These are phyloP conservation scores for Eufriesea mexicana DNA, from an alignment of 1,140 invertebrate genomes.

Conservation along the genomic window DNA sequence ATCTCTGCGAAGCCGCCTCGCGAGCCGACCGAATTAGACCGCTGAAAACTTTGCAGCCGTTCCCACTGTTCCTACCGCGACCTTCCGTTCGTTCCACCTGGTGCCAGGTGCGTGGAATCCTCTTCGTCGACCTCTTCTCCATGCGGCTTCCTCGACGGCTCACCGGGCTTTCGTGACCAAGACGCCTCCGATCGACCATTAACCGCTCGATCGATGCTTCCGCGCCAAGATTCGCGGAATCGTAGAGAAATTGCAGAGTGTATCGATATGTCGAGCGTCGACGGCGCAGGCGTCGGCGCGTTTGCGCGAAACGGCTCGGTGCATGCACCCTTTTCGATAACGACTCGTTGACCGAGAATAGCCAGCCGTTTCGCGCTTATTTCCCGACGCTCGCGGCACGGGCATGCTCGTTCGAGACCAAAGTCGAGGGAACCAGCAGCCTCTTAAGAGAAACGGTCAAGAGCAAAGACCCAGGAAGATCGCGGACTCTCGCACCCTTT, in stretches of 20 bases:
- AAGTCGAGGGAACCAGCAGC: neutral
- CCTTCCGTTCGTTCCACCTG: slow-evolving; percentile 36
- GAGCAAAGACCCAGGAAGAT: slow-evolving; percentile 77
- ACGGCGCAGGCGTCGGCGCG: neutral
- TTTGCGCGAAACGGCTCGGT: neutral
- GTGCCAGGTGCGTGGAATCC: slow-evolving; percentile 1
- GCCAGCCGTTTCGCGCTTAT: neutral
- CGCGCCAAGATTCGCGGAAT: too few relatives aligned
- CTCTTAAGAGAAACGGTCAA: slow-evolving; percentile 72
- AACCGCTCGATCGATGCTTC: too few relatives aligned
- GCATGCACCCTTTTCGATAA: slow-evolving; percentile 1
- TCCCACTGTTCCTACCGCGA: slow-evolving; percentile 29
- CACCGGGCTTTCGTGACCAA: too few relatives aligned
- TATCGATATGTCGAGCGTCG: neutral
- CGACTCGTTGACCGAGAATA: slow-evolving; percentile 5
- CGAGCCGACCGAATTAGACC: slow-evolving; percentile 70
- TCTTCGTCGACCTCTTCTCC: too few relatives aligned
- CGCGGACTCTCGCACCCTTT: slow-evolving; percentile 41
- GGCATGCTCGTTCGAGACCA: too few relatives aligned
- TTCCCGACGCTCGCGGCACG: too few relatives aligned
- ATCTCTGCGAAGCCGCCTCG: slow-evolving; percentile 68
- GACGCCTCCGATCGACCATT: too few relatives aligned
- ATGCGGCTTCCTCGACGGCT: too few relatives aligned
- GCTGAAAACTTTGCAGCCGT: slow-evolving; percentile 44
- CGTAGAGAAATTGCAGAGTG: too few relatives aligned